A percentile compares a stretch with the other conserved stretches of the same genome.
These are phyloP conservation scores for Chrosomus eos DNA, from an alignment of 2,797 vertebrate genomes.

Conservation along the genomic window DNA sequence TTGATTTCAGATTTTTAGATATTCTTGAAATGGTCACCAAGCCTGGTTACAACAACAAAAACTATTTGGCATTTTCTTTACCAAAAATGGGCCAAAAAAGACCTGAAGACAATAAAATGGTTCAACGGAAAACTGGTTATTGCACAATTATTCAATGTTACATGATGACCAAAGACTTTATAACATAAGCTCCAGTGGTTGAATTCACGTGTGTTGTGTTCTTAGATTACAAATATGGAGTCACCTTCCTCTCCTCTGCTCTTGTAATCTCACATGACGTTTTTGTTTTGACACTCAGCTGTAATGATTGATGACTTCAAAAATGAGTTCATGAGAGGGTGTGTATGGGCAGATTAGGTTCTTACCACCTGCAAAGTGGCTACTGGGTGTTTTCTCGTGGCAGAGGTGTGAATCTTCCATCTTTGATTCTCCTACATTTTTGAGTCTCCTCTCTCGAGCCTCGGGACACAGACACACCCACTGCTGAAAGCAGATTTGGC, in stretches of 20 bases:
- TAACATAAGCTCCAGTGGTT: neutral
- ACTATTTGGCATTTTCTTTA: neutral
- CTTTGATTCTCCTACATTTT: constrained; percentile 31
- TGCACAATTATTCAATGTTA: neutral
- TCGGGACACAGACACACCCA: constrained; percentile 8
- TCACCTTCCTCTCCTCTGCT: neutral
- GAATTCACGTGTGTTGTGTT: neutral
- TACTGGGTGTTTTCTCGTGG: constrained; percentile 32
- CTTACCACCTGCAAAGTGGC: constrained; percentile 27
- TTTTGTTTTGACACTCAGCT: constrained; percentile 35
- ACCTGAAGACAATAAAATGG: neutral
- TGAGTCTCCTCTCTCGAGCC: neutral
- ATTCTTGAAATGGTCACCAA: neutral
- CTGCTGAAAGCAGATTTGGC: constrained; percentile 24
- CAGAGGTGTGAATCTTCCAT: constrained; percentile 25
- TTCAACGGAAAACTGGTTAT: neutral
- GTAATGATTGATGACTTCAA: constrained; percentile 45
- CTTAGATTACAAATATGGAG: neutral
- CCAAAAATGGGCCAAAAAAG: neutral
- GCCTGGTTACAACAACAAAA: neutral
- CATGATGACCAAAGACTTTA: neutral
- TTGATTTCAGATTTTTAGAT: neutral
- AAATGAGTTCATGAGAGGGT: constrained; percentile 2
- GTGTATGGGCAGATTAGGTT: constrained; percentile 36
- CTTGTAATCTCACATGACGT: constrained; percentile 22